Evolutionary conservation across 2,888 invertebrate genomes (phyloP).

Genomic region (Volucella inflata): DNA sequence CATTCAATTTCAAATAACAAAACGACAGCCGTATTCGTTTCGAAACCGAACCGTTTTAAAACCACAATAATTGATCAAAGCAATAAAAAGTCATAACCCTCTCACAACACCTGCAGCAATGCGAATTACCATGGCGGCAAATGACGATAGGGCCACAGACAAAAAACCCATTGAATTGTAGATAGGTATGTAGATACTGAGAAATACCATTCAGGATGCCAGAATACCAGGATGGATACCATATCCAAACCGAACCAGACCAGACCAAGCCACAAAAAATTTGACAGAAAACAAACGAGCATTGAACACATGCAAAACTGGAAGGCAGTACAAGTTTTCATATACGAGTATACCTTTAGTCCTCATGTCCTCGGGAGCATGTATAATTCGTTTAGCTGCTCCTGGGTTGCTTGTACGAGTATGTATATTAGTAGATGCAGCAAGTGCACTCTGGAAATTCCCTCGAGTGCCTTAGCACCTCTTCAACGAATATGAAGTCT

Average conservation of each 20-base stretch:
- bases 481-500: slow-evolving; percentile 48
- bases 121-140: slow-evolving; percentile 29
- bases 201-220: no score
- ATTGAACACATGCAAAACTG: slow-evolving; percentile 53
- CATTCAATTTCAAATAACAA: neutral
- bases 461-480: slow-evolving; percentile 60
- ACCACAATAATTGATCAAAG: slow-evolving; percentile 53
- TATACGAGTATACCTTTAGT: neutral
- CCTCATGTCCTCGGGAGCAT: slow-evolving; percentile 25
- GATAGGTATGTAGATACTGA: no score
- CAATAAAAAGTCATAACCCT: slow-evolving; percentile 61
- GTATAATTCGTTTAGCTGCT: slow-evolving; percentile 59
- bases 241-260: no score
- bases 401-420: neutral
- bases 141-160: neutral
- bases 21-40: neutral
- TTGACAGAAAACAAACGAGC: slow-evolving; percentile 17
- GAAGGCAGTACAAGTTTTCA: neutral
- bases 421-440: slow-evolving; percentile 8
- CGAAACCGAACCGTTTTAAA: neutral
- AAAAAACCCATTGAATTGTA: neutral
- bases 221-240: no score
- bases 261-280: slow-evolving; percentile 36
- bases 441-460: slow-evolving; percentile 53
- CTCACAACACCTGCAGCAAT: slow-evolving; percentile 50